Conservation (phyloP, 2,113 vertebrate species). For the Phrynosoma platyrhinos region DNA sequence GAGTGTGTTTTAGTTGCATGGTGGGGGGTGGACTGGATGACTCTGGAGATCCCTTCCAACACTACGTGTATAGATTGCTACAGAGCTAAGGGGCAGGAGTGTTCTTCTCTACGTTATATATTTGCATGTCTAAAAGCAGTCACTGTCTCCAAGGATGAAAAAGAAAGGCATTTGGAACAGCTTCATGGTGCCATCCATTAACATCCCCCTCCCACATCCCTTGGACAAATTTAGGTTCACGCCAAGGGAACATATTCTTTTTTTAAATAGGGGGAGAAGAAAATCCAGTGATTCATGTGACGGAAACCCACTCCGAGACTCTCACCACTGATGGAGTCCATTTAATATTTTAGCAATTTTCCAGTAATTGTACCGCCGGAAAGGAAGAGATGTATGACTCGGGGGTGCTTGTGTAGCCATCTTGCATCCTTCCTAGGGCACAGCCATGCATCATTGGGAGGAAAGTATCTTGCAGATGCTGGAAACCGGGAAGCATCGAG, state of each 20-base stretch:
- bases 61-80: neutral
- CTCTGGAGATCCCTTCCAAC: too few relatives aligned
- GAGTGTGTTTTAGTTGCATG: too few relatives aligned
- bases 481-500: neutral
- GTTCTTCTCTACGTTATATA: neutral
- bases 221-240: slow-evolving; percentile 52
- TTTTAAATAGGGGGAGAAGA: neutral
- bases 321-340: slow-evolving; percentile 27
- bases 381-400: slow-evolving; percentile 36
- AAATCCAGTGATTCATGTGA: neutral
- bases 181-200: neutral
- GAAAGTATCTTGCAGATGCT: slow-evolving; percentile 23
- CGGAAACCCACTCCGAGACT: slow-evolving; percentile 49
- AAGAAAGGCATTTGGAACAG: neutral
- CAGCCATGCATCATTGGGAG: neutral
- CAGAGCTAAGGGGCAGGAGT: neutral
- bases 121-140: neutral
- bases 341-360: slow-evolving; percentile 64
- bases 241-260: slow-evolving; percentile 42
- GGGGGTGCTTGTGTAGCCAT: slow-evolving; percentile 45
- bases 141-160: slow-evolving; percentile 22
- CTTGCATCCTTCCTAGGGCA: slow-evolving; percentile 12
- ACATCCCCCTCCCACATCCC: slow-evolving; percentile 14
- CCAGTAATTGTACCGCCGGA: slow-evolving; percentile 50
- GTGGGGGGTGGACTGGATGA: too few relatives aligned